Percentiles rank a stretch among this genome's conserved stretches.
Conservation (phyloP, 35 echinoderm and acorn worm species). For the Strongylocentrotus purpuratus region DNA sequence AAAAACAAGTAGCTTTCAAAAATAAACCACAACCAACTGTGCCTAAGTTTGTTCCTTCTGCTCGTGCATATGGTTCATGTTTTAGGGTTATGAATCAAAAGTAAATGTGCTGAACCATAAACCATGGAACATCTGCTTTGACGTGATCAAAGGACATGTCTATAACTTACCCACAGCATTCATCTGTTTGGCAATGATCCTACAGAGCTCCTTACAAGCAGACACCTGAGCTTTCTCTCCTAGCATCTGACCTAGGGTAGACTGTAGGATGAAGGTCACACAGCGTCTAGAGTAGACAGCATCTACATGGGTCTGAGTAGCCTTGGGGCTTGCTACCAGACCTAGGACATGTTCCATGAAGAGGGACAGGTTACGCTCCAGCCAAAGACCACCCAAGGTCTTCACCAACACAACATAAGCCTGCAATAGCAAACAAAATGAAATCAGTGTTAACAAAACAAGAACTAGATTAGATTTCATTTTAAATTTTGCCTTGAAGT, state of each 20-base stretch:
- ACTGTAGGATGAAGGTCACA: constrained; percentile 90
- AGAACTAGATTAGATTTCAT: too few species aligned
- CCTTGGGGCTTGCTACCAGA: constrained; percentile 85
- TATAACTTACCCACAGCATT: constrained; percentile 77
- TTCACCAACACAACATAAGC: constrained; percentile 85
- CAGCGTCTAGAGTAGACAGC: constrained; percentile 92
- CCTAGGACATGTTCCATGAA: constrained; percentile 81
- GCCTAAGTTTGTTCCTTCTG: too few species aligned
- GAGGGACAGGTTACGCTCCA: constrained; percentile 89
- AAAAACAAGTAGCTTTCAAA: too few species aligned
- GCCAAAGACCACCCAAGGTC: constrained; percentile 91
- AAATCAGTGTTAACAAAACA: not conserved
- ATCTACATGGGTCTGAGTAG: constrained; percentile 93
- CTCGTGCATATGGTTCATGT: too few species aligned
- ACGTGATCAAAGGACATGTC: too few species aligned
- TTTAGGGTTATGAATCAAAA: too few species aligned
- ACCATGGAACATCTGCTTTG: too few species aligned
- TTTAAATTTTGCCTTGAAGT: too few species aligned
- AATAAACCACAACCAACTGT: too few species aligned
- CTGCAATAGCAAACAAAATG: constrained; percentile 37
- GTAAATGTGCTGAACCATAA: too few species aligned
- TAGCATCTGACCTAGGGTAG: constrained; percentile 82
- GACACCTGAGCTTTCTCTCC: constrained; percentile 98
- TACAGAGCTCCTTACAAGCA: constrained; percentile 83
- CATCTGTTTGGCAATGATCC: constrained; percentile 92